phyloP scores from a whole-genome alignment of 1,140 invertebrate species.

The Drosophila willistoni region DNA sequence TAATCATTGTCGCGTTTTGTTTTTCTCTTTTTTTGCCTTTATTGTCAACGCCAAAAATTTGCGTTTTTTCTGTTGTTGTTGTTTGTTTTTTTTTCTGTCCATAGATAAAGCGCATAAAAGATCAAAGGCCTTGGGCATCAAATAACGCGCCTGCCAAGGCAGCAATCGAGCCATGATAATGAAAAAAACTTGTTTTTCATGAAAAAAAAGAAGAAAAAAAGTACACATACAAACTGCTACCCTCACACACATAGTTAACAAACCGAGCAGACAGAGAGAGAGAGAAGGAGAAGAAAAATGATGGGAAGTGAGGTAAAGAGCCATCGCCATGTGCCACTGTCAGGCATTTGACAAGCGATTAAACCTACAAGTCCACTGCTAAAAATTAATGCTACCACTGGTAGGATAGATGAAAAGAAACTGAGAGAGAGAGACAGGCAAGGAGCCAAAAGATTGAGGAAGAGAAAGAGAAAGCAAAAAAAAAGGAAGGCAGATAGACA shows the following conservation, averaged over 20 bases:
- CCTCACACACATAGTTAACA: conserved; percentile 11
- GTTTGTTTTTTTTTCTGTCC: conserved; percentile 38
- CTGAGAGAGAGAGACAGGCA: not conserved
- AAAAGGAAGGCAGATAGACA: not conserved
- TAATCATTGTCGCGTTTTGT: not conserved
- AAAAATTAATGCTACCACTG: conserved; percentile 10
- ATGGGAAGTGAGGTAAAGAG: conserved; percentile 3
- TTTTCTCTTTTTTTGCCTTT: conserved; percentile 14
- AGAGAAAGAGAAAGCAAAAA: not conserved
- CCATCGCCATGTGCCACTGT: conserved; percentile 39
- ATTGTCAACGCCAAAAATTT: conserved; percentile 55
- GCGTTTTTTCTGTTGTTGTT: not conserved
- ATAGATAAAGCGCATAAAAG: conserved; percentile 79
- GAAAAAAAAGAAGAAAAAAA: not conserved
- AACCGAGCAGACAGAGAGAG: conserved; percentile 2
- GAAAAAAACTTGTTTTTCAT: conserved; percentile 71
- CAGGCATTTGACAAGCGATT: conserved; percentile 74
- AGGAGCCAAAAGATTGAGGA: not conserved
- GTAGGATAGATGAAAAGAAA: conserved; percentile 10
- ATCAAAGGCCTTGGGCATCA: conserved; percentile 78
- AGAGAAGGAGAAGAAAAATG: conserved; percentile 2
- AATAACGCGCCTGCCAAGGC: conserved; percentile 69
- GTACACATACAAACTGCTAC: conserved; percentile 4
- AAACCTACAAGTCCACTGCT: conserved; percentile 42
- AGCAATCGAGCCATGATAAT: conserved; percentile 76